phyloP scores from a whole-genome alignment of 1,140 invertebrate genomes.

The Leptinotarsa defecta region DNA sequence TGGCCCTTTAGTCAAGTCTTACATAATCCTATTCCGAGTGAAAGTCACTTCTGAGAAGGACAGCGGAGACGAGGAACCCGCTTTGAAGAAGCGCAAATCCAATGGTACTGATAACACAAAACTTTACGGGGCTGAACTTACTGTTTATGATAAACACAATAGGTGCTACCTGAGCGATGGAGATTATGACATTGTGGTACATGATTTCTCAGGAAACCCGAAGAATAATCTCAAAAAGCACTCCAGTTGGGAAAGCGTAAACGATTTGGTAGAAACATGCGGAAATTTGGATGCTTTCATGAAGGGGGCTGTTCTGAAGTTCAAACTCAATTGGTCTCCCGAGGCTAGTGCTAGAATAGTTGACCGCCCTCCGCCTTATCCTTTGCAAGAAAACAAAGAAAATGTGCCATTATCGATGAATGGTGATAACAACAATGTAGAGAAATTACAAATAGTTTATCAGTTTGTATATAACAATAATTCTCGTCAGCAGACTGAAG shows the following conservation, averaged over 20 bases:
- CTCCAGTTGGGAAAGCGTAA: conserved; percentile 81
- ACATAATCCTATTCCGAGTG: conserved; percentile 83
- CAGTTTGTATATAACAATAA: conserved; percentile 96
- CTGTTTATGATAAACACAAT: conserved; percentile 89
- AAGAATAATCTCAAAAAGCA: conserved; percentile 68
- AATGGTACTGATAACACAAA: conserved; percentile 57
- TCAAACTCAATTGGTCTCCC: conserved; percentile 80
- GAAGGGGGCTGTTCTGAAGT: conserved; percentile 79
- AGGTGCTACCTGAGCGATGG: conserved; percentile 84
- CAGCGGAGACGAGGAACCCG: conserved; percentile 62
- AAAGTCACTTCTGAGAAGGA: conserved; percentile 61
- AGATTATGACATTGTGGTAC: conserved; percentile 85
- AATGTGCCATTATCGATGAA: conserved; percentile 60
- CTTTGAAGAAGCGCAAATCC: conserved; percentile 65
- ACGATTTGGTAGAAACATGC: conserved; percentile 64
- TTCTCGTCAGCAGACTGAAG: conserved; percentile 91
- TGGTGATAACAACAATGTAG: conserved; percentile 42
- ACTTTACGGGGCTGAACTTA: conserved; percentile 81
- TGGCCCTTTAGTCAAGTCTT: conserved; percentile 85
- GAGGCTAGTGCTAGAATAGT: conserved; percentile 72
- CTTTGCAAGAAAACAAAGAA: conserved; percentile 64
- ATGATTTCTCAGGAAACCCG: conserved; percentile 68
- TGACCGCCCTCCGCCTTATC: conserved; percentile 66
- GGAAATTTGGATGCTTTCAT: conserved; percentile 73
- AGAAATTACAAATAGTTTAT: conserved; percentile 81